A percentile compares a stretch with the other conserved stretches of the same genome.
These are phyloP conservation scores for Rhingia campestris DNA, from an alignment of 2,888 invertebrate genomes.

Conservation along the genomic window DNA sequence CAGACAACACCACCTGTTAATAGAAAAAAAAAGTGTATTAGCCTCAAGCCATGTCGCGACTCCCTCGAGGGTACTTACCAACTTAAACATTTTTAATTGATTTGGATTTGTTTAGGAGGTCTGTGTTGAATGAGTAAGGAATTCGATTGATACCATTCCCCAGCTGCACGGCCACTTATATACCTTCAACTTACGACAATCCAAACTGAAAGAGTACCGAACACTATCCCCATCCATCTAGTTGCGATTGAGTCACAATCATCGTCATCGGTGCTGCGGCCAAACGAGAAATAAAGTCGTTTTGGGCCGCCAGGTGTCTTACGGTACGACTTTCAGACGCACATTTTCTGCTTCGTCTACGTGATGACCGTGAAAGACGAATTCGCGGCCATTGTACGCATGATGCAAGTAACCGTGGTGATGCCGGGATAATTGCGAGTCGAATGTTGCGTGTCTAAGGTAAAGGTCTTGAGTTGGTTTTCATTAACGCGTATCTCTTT, in stretches of 20 bases:
- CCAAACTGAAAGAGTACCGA: not conserved
- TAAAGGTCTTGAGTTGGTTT: conserved; percentile 40
- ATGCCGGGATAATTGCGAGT: conserved; percentile 1
- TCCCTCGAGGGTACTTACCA: conserved; percentile 77
- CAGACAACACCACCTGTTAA: conserved; percentile 79
- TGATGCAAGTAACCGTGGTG: conserved; percentile 30
- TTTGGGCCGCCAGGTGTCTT: conserved; percentile 12
- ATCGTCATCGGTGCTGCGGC: not conserved
- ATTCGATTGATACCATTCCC: conserved; percentile 57
- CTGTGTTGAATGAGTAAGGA: conserved; percentile 78
- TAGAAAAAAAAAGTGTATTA: conserved; percentile 64
- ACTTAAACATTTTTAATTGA: conserved; percentile 79
- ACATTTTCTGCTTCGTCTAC: conserved; percentile 26
- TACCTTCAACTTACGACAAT: conserved; percentile 29
- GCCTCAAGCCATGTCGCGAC: not conserved
- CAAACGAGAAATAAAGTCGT: conserved; percentile 16
- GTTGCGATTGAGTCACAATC: conserved; percentile 63
- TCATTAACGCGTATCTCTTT: conserved; percentile 32
- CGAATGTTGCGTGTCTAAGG: conserved; percentile 38
- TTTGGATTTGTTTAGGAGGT: conserved; percentile 75
- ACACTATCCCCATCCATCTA: conserved; percentile 58
- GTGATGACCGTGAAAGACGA: conserved; percentile 50
- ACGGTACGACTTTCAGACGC: conserved; percentile 15
- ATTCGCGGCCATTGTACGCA: conserved; percentile 54
- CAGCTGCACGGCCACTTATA: conserved; percentile 45